Evolutionary conservation across 2,888 invertebrate genomes (phyloP), one percentile per base, ranked within the genome.

Genomic region (Oscheius sp.): DNA sequence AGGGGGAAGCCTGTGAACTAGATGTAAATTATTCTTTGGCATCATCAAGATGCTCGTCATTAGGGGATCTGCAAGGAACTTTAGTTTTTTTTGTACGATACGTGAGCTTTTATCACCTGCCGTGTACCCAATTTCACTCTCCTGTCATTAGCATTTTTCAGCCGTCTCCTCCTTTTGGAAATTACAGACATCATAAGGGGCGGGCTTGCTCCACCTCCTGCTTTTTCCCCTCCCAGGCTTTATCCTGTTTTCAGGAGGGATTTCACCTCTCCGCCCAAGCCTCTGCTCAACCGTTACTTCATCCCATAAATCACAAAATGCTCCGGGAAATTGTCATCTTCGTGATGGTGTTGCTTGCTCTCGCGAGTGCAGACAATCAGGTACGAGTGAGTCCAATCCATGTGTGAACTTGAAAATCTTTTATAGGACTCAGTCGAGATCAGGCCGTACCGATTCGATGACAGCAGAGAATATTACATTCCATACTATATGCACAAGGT

Each of bases 401-500:
- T 53, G 53, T n/a, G 53, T 3, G 53, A 21, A 21, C 29, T 11
- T 53, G 10, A 4, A n/a, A 53, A n/a, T 53, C 29, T 58, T 33
- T 58, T 63, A 37, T 42, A 63, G 63, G 63, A 63, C 53, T 53
- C 37, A 10, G 68, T 33, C 1, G 68, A 55, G 21, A 53, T 68
- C 11, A 32, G 37, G 53, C 47, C 63, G 1, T 63, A 63, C 63
- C 37, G 42, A 48, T 48, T 48, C 21, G 32, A 48, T 47, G 63
- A 68, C 13, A 32, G n/a, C 32, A 33, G 42, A 3, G 68, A 68
- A 5, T 68, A 53, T 55, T 55, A 51, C 42, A 32, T 68, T 35
- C 68, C 68, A 9, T 68, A 51, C 35, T 55, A 55, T 35, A 68
- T 68, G 68, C 37, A 68, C 42, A 68, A 68, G 55, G 68, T 68